Evolutionary conservation across 1,140 invertebrate species (phyloP), one percentile per base, ranked within the genome.

Genomic region (Nephila pilipes): DNA sequence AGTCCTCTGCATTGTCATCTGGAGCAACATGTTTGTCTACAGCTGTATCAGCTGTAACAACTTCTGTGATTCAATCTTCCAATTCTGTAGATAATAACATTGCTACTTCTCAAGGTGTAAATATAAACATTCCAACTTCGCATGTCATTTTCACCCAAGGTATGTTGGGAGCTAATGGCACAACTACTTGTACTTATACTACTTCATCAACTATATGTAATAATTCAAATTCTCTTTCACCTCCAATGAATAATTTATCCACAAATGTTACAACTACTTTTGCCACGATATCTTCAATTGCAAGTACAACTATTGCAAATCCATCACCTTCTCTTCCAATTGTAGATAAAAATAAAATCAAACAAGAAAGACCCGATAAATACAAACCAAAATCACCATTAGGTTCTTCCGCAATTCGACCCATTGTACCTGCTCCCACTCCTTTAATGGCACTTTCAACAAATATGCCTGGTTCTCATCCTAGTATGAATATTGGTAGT

Each of bases 371-470:
- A 83, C 55, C 79, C 36, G 94, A 94, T n/a, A 94, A 94, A 83
- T 94, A 91, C 55, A 94, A 94, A 85, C 90, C 93, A 22, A 94
- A 95, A 94, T 75, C 93, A 46, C 87, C 85, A 18, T 32, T 80
- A 20, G 57, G 87, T n/a, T 38, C 93, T 1, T 60, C 94, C 36
- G 60, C 94, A n/a, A 94, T 94, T 79, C 94, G 95, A 22, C 95
- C 95, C 25, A 95, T 95, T 60, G 94, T 95, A 57, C 95, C 95
- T 57, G 95, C 95, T 20, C 57, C 93, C 88, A 32, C 85, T 22
- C 94, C 94, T 93, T 60, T 94, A 58, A 93, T 95, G 79, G 94
- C 94, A 14, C 93, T 94, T 36, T 85, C 94, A 14, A 46, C 89
- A 25, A 94, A 60, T 36, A 79, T 94, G 93, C 85, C 94, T 46